Conservation (phyloP, 2,113 vertebrate species). For the Sylvietta virens region DNA sequence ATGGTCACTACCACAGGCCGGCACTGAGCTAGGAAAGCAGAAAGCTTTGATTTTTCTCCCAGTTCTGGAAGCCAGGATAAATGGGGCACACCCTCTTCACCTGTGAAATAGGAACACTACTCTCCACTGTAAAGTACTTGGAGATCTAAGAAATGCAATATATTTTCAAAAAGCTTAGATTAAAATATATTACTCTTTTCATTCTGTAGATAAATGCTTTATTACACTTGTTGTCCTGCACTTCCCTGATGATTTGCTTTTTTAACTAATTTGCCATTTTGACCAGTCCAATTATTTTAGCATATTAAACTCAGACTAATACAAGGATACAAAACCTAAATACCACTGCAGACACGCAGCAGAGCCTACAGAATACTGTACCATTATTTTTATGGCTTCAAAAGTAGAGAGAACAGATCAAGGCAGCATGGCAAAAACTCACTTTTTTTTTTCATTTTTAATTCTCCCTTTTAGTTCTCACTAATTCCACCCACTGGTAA, state of each 20-base stretch:
- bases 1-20: neutral
- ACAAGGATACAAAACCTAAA: neutral
- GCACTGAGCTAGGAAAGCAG: neutral
- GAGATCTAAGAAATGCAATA: neutral
- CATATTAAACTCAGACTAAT: neutral
- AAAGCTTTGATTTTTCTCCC: neutral
- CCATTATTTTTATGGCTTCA: neutral
- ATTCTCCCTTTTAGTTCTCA: slow-evolving; percentile 33
- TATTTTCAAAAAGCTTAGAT: neutral
- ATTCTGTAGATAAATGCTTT: neutral
- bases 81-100: neutral
- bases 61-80: neutral
- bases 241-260: neutral
- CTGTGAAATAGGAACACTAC: neutral
- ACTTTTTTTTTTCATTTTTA: neutral
- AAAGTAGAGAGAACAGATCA: neutral
- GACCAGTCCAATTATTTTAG: neutral
- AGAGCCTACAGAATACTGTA: neutral
- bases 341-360: neutral
- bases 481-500: slow-evolving; percentile 30
- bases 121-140: neutral
- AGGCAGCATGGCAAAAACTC: neutral
- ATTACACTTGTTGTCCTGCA: neutral
- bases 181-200: neutral
- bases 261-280: neutral